These are phyloP conservation scores for Phaenicophaeus curvirostris DNA, from an alignment of 2,797 vertebrate genomes.

Conservation along the genomic window DNA sequence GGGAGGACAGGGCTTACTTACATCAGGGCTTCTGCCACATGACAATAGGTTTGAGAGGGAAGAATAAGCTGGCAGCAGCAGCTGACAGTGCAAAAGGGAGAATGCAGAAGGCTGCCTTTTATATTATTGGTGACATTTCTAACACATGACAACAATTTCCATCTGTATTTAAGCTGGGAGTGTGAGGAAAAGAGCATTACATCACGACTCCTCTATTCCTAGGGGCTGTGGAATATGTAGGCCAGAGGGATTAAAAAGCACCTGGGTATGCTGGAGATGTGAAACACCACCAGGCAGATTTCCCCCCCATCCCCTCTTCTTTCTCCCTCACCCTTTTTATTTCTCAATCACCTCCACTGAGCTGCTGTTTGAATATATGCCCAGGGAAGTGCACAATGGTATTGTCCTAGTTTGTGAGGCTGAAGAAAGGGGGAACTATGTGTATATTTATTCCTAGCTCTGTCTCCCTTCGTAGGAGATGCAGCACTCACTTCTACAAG, in stretches of 20 bases:
- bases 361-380: constrained; percentile 27
- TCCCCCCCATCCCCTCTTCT: neutral
- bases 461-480: neutral
- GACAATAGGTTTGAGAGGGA: constrained; percentile 83
- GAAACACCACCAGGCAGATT: constrained; percentile 50
- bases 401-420: constrained; percentile 49
- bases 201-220: constrained; percentile 79
- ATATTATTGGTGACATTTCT: constrained; percentile 92
- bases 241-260: constrained; percentile 81
- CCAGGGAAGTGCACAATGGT: constrained; percentile 65
- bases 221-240: constrained; percentile 77
- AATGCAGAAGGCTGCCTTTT: constrained; percentile 86
- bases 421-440: neutral
- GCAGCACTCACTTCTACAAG: neutral
- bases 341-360: neutral
- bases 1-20: constrained; percentile 80
- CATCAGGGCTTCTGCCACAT: constrained; percentile 87
- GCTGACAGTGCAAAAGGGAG: constrained; percentile 83
- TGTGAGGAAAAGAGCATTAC: constrained; percentile 79
- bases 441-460: neutral
- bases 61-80: constrained; percentile 78
- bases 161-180: constrained; percentile 87
- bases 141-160: constrained; percentile 92
- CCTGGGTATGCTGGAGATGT: constrained; percentile 79
- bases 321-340: neutral